Base-by-base conservation (phyloP, 2,113 vertebrate species). In the Syngnathus scovelli region DNA sequence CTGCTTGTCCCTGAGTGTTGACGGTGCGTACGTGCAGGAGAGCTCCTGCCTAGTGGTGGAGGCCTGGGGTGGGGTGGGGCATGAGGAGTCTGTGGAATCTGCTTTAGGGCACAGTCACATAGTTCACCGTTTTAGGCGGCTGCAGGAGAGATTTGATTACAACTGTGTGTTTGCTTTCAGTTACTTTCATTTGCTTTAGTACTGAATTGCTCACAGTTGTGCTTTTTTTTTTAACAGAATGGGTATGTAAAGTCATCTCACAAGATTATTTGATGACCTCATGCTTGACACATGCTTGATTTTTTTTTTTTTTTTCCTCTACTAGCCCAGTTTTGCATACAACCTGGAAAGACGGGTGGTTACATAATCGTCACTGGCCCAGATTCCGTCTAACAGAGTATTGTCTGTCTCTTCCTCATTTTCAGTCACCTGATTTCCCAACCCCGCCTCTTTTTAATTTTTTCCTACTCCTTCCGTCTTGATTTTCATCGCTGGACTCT, bases 291-390 rank as follows among this genome's bases (percentile, higher is more conserved):
- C 10, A 18, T 27, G 43, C 51, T 67, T 71, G 58, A 51, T 70
- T 74, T 78, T 66, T 68, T 27, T 13, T 7, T 5, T 36, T 75
- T 73, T 70, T 56, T 75, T 78, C 73, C 80, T 71, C 52, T 37
- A 67, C 63, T 80, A 79, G 78, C 78, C 78, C 71, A 78, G 78
- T 76, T 86, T 84, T 70, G 55, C 68, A 66, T 79, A 39, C 86
- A 85, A 87, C 76, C 86, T 81, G 72, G 64, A 87, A 87, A 88
- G 74, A 74, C 77, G 64, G 79, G 77, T 65, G 72, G 66, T 91
- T 91, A 88, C 82, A 80, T 85, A 90, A 90, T 78, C 71, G 71
- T 83, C 80, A 61, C 71, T 83, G 87, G 66, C 85, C 86, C 87
- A 84, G 76, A 87, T 89, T 83, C 73, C 38, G 61, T 67, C 72